phyloP scores from a whole-genome alignment of 2,797 vertebrate species.

The Liasis olivaceus region DNA sequence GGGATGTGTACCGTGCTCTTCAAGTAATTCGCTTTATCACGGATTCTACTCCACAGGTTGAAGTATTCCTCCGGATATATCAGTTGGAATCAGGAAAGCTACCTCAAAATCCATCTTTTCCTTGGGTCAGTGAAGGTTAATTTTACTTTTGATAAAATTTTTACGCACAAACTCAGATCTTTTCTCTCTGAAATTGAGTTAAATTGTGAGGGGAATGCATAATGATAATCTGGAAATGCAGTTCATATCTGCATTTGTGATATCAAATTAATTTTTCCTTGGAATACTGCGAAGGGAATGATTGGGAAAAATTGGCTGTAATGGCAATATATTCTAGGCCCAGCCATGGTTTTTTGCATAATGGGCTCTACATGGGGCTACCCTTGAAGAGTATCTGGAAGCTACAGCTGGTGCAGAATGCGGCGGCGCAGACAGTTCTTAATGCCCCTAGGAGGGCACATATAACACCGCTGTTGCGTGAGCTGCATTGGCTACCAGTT shows the following conservation, averaged over 20 bases:
- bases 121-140: conserved; percentile 76
- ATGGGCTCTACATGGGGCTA: background rate
- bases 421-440: too few relatives aligned
- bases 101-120: conserved; percentile 79
- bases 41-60: conserved; percentile 80
- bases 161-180: background rate
- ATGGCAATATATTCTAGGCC: too few relatives aligned
- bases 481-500: too few relatives aligned
- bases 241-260: background rate
- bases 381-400: too few relatives aligned
- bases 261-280: background rate
- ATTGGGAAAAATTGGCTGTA: background rate
- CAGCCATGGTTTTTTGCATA: background rate
- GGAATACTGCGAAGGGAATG: background rate
- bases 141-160: background rate
- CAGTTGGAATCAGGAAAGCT: conserved; percentile 90
- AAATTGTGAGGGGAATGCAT: background rate
- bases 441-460: too few relatives aligned
- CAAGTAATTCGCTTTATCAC: conserved; percentile 85
- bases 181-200: background rate
- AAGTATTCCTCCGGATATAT: conserved; percentile 88
- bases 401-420: too few relatives aligned
- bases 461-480: too few relatives aligned
- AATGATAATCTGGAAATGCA: background rate
- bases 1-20: conserved; percentile 86